Percentiles rank a stretch among this genome's conserved stretches.
These are phyloP conservation scores for Myotis lucifugus DNA, from an alignment of 2,113 vertebrate genomes.

Conservation along the genomic window DNA sequence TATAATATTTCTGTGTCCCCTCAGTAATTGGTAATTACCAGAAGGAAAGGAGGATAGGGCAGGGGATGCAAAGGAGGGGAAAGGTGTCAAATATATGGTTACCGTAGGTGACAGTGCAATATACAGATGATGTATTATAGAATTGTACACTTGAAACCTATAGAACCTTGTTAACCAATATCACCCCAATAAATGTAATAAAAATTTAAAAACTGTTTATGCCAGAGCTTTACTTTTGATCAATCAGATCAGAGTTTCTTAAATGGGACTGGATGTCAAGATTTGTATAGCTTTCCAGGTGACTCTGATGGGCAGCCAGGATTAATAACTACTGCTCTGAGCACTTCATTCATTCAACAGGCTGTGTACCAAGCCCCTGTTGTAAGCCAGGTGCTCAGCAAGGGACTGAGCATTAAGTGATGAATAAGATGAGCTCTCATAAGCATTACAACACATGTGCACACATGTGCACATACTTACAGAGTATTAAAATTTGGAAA, in stretches of 20 bases:
- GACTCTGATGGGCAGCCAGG: neutral
- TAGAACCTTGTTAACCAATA: neutral
- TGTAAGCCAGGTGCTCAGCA: neutral
- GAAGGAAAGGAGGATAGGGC: neutral
- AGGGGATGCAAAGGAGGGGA: neutral
- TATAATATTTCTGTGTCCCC: too few relatives aligned
- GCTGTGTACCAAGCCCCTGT: neutral
- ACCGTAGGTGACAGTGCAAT: neutral
- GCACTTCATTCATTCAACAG: neutral
- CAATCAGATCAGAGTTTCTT: neutral
- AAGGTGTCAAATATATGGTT: neutral
- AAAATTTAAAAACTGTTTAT: neutral
- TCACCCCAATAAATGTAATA: neutral
- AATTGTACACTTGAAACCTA: neutral
- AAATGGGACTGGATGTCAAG: neutral
- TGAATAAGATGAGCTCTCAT: neutral
- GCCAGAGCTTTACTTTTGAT: neutral
- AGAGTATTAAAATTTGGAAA: neutral
- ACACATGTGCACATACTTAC: fast-evolving
- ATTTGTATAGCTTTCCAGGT: neutral
- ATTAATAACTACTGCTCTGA: neutral
- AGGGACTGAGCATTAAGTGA: neutral
- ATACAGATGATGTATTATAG: neutral
- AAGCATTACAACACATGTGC: neutral
- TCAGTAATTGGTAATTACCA: neutral